phyloP scores from a whole-genome alignment of 2,797 vertebrate genomes.

The Molossus alvarezi region DNA sequence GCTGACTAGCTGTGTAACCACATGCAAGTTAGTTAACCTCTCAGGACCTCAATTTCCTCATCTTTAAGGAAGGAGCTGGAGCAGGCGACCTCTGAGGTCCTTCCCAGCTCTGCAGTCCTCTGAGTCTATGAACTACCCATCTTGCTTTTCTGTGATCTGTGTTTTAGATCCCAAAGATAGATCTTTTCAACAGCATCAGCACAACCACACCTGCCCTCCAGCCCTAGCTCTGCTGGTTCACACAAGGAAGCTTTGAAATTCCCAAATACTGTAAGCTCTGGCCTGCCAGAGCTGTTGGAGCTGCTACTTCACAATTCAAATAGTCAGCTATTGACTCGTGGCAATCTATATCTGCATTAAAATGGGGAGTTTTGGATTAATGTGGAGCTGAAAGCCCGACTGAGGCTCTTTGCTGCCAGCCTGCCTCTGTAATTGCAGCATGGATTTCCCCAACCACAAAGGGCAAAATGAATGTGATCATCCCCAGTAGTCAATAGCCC shows the following conservation, averaged over 20 bases:
- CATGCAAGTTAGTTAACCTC: conserved; percentile 73
- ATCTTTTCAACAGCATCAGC: conserved; percentile 81
- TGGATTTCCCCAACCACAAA: conserved; percentile 95
- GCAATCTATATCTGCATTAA: conserved; percentile 94
- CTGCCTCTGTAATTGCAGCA: conserved; percentile 93
- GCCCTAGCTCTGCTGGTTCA: conserved; percentile 83
- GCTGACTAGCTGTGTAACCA: conserved; percentile 51
- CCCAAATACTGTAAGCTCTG: conserved; percentile 89
- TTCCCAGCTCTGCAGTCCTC: conserved; percentile 1
- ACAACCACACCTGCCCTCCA: conserved; percentile 68
- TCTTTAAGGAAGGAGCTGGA: conserved; percentile 61
- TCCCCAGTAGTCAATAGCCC: conserved; percentile 91
- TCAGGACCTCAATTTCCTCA: conserved; percentile 73
- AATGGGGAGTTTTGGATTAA: conserved; percentile 93
- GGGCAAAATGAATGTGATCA: conserved; percentile 93
- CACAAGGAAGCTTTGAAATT: conserved; percentile 89
- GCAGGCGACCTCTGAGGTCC: conserved; percentile 52
- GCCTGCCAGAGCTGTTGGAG: conserved; percentile 88
- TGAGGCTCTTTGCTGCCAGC: conserved; percentile 92
- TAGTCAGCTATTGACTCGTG: conserved; percentile 92
- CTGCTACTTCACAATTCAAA: conserved; percentile 92
- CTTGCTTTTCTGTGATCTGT: conserved; percentile 74
- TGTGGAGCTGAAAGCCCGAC: conserved; percentile 93
- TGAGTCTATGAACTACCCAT: conserved; percentile 2
- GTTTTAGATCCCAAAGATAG: conserved; percentile 69